Percentiles rank a stretch among this genome's conserved stretches.
Evolutionary conservation across 2,797 vertebrate genomes (phyloP).

Genomic region (Chaetodon trifasciatus): DNA sequence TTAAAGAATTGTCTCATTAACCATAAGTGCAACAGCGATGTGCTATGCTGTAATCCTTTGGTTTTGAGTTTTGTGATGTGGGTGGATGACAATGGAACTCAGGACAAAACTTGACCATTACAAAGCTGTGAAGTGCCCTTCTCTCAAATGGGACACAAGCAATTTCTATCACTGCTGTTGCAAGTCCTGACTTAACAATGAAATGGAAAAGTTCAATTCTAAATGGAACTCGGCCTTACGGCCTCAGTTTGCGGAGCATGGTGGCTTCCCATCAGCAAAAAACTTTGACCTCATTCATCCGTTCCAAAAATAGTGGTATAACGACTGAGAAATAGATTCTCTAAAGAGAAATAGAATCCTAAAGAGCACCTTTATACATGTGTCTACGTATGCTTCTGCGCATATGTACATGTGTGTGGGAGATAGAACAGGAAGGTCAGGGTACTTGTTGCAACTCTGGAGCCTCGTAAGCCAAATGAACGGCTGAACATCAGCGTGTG

Average conservation of each 20-base stretch:
- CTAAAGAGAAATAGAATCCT: neutral
- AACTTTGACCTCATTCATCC: neutral
- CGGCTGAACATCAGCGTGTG: slow-evolving; percentile 52
- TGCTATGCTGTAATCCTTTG: neutral
- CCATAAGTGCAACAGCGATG: neutral
- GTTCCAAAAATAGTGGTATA: neutral
- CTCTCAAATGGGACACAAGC: slow-evolving; percentile 17
- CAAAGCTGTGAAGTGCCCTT: slow-evolving; percentile 30
- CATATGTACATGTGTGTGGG: slow-evolving; percentile 21
- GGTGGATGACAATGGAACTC: slow-evolving; percentile 29
- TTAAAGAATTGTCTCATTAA: neutral
- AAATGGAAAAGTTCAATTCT: neutral
- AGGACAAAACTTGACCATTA: slow-evolving; percentile 21
- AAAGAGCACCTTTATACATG: neutral
- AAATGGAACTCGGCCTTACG: neutral
- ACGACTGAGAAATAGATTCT: neutral
- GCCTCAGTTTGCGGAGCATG: neutral
- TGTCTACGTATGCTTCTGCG: neutral
- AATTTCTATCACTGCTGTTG: neutral
- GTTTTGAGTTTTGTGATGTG: slow-evolving; percentile 12
- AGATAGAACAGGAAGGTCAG: slow-evolving; percentile 3
- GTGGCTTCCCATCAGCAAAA: neutral
- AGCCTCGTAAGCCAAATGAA: slow-evolving; percentile 40
- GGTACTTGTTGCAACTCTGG: slow-evolving; percentile 1
- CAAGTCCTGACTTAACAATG: neutral